Evolutionary conservation across 1,140 invertebrate species (phyloP), one percentile per base, ranked within the genome.

Genomic region (Drosophila kanapiae): DNA sequence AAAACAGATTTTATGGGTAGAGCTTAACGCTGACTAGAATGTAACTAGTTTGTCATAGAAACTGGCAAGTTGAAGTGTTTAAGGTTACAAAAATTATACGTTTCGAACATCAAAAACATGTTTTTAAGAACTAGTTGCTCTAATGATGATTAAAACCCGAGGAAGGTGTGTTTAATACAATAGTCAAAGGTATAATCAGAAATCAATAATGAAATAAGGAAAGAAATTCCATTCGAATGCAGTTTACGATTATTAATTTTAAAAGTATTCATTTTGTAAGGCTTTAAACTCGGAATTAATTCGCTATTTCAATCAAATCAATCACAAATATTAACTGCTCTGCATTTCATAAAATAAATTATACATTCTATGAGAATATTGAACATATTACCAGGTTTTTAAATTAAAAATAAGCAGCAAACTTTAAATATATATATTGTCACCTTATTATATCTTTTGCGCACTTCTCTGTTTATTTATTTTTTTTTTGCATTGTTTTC

Each of bases 401-500:
- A 6, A 6, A 11, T 11, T 27, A 14, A 14, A 1, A 47, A 0
- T 14, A 2, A 27, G 14, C 6, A 47, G 9, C 7, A 31, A n/a
- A 8, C 1, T 0, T 14, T 37, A 9, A 23, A 35, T 14, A 54
- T 54, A 13, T 14, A 29, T 48, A 78, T 63, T 38, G 13, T 4
- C 18, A 16, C 62, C 56, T 49, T 31, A 31, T 14, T 33, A 43
- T 42, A 74, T 74, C 18, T 62, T 43, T 64, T 75, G 11, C 8
- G 10, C 29, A 35, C n/a, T 56, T 54, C 8, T 65, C 35, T 38
- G 23, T 65, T 60, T 68, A 27, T 57, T 75, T n/a, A n/a, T 23
- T 23, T 1, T 23, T 1, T 23, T 1, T 63, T 40, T 57, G 27
- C 18, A 35, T 49, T 70, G 49, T 71, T 40, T 70, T 71, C 8